Percentiles rank a stretch among this genome's conserved stretches.
phyloP scores from a whole-genome alignment of 2,797 vertebrate species.

The Lophius americanus region DNA sequence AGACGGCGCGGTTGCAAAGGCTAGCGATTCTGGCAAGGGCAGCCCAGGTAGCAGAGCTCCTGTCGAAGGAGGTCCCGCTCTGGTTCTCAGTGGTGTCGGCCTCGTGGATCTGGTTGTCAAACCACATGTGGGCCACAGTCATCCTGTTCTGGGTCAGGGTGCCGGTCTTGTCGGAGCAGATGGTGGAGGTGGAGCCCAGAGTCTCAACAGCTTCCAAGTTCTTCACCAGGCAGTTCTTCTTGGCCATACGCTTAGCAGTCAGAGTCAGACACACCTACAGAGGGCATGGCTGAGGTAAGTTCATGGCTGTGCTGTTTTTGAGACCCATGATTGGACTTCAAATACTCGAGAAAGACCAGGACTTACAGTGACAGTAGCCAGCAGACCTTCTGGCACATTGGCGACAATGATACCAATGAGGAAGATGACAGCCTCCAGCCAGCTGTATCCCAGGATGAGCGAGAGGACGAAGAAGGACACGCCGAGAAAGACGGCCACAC shows the following conservation, averaged over 20 bases:
- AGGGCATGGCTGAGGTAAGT: not conserved
- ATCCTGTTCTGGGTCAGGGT: conserved; percentile 94
- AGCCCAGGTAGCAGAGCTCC: conserved; percentile 90
- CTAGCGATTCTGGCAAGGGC: conserved; percentile 90
- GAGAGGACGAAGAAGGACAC: conserved; percentile 94
- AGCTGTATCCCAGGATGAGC: conserved; percentile 92
- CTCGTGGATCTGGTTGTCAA: conserved; percentile 94
- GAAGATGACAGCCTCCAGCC: conserved; percentile 93
- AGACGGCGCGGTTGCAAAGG: conserved; percentile 95
- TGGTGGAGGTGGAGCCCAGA: conserved; percentile 92
- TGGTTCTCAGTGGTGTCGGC: conserved; percentile 93
- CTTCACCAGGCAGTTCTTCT: conserved; percentile 97
- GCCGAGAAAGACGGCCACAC: conserved; percentile 94
- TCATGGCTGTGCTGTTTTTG: accelerated
- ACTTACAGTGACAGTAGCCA: conserved; percentile 96
- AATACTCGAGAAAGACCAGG: conserved; percentile 53
- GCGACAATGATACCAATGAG: conserved; percentile 84
- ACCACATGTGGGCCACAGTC: conserved; percentile 96
- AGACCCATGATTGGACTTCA: not conserved
- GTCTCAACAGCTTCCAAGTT: conserved; percentile 97
- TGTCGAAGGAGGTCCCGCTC: conserved; percentile 94
- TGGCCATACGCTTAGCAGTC: conserved; percentile 97
- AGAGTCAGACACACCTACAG: conserved; percentile 93
- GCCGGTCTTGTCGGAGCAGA: conserved; percentile 92
- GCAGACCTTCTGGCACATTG: conserved; percentile 94